Evolutionary conservation across 2,888 invertebrate genomes (phyloP).

Genomic region (Drosophila tripunctata): DNA sequence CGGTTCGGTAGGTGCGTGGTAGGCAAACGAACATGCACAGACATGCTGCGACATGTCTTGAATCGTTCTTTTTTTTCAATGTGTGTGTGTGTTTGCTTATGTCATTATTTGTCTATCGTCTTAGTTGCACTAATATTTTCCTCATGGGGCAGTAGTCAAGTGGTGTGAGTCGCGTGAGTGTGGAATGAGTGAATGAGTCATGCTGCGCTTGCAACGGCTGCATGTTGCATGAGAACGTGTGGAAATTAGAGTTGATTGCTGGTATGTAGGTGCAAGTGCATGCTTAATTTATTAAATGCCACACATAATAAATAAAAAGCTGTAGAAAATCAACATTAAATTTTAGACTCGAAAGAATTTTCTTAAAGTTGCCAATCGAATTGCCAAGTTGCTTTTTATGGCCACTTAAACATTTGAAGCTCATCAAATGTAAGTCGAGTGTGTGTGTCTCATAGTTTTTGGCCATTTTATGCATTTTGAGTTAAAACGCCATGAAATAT

Average conservation of each 20-base stretch:
- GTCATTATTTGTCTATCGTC: slow-evolving; percentile 71
- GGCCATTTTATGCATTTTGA: slow-evolving; percentile 57
- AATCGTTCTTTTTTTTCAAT: background rate
- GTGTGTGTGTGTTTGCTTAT: slow-evolving; percentile 40
- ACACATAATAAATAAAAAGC: slow-evolving; percentile 20
- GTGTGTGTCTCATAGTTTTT: slow-evolving; percentile 23
- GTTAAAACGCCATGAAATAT: slow-evolving; percentile 75
- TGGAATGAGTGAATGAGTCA: slow-evolving; percentile 42
- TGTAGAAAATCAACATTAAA: background rate
- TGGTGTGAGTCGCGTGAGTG: slow-evolving; percentile 21
- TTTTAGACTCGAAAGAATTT: background rate
- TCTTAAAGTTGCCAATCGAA: slow-evolving; percentile 27
- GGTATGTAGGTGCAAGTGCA: slow-evolving; percentile 39
- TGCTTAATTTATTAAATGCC: slow-evolving; percentile 16
- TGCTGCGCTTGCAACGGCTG: slow-evolving; percentile 31
- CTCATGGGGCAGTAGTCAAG: slow-evolving; percentile 68
- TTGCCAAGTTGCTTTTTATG: slow-evolving; percentile 41
- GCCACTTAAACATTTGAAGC: slow-evolving; percentile 65
- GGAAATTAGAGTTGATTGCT: slow-evolving; percentile 50
- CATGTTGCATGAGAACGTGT: slow-evolving; percentile 31
- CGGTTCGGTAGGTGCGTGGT: slow-evolving; percentile 24
- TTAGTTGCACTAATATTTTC: slow-evolving; percentile 76
- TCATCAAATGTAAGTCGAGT: slow-evolving; percentile 46
- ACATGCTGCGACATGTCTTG: slow-evolving; percentile 55
- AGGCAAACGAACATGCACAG: slow-evolving; percentile 6